Base-by-base conservation (phyloP, 2,113 vertebrate species). In the Excalfactoria chinensis region DNA sequence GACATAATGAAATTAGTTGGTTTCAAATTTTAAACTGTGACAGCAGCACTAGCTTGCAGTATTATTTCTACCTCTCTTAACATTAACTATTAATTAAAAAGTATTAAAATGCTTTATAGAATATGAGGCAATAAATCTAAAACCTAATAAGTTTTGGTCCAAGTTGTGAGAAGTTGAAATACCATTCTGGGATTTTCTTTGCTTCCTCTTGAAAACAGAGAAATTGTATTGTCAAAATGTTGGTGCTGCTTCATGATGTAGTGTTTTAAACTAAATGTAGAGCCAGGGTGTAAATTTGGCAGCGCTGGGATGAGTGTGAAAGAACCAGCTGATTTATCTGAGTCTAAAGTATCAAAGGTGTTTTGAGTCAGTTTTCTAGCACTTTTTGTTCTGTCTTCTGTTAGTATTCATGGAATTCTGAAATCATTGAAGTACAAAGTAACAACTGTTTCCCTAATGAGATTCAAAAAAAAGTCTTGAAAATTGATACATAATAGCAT, bases 1-100 rank as follows among this genome's bases (percentile, higher is more conserved):
- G 71, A 73, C 7, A 8, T 30, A 22, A 79, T 78, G 55, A 71
- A 56, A 73, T 89, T 49, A 44, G 14, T 84, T 92, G 84, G 20
- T 85, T 93, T 91, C 30, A 11, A 23, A 25, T 87, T 59, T 87
- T 79, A 63, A 76, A 73, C 84, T 89, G 43, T 73, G 80, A 64
- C 87, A 86, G 22, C 13, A 60, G 16, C 56, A 67, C 68, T 80
- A 77, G 51, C 82, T 92, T 83, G 25, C 43, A 94, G 78, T 66
- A 64, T 7, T 76, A 41, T 75, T 92, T 87, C 28, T 67, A 60
- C 12, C 21, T 83, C 34, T 92, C 51, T 63, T 94, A 86, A 48
- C 56, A 85, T 93, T 67, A 95, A 87, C 58, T 89, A 89, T 92
- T 92, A 85, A 93, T 93, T 96, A 76, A 72, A 93, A 86, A 80